A percentile compares a stretch with the other conserved stretches of the same genome.
Conservation (phyloP, 2,113 vertebrate genomes). For the Antennarius striatus region DNA sequence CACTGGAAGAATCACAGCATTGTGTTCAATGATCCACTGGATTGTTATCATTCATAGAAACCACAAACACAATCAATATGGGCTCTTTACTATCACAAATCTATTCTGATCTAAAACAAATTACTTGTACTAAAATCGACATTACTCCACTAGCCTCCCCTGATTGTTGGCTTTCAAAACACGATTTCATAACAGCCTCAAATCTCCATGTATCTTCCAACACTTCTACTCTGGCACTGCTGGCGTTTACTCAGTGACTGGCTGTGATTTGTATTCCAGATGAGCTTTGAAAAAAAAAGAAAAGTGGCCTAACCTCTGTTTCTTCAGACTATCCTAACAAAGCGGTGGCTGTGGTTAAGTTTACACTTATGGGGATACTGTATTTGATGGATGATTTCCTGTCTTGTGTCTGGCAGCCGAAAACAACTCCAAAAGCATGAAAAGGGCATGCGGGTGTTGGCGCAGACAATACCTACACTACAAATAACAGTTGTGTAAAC, state of each 20-base stretch:
- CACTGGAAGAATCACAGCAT: background rate
- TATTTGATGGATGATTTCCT: slow-evolving; percentile 71
- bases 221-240: too few species aligned
- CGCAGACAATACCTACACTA: slow-evolving; percentile 22
- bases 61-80: background rate
- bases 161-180: slow-evolving; percentile 22
- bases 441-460: slow-evolving; percentile 45
- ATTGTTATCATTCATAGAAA: slow-evolving; percentile 14
- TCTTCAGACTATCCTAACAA: slow-evolving; percentile 50
- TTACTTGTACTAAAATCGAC: slow-evolving; percentile 1
- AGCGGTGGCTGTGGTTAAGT: slow-evolving; percentile 52
- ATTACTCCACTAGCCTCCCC: background rate
- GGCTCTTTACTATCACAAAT: background rate
- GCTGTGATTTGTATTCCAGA: slow-evolving; percentile 52
- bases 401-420: slow-evolving; percentile 60
- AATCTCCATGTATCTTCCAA: slow-evolving; percentile 11
- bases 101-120: slow-evolving; percentile 15
- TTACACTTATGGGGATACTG: slow-evolving; percentile 61
- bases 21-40: background rate
- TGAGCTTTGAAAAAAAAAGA: slow-evolving; percentile 26
- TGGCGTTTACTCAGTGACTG: slow-evolving; percentile 18
- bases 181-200: slow-evolving; percentile 16
- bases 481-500: slow-evolving; percentile 9
- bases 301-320: slow-evolving; percentile 27
- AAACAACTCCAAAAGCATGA: slow-evolving; percentile 56